Conservation (phyloP, 2,113 vertebrate species). For the Pristiophorus japonicus region DNA sequence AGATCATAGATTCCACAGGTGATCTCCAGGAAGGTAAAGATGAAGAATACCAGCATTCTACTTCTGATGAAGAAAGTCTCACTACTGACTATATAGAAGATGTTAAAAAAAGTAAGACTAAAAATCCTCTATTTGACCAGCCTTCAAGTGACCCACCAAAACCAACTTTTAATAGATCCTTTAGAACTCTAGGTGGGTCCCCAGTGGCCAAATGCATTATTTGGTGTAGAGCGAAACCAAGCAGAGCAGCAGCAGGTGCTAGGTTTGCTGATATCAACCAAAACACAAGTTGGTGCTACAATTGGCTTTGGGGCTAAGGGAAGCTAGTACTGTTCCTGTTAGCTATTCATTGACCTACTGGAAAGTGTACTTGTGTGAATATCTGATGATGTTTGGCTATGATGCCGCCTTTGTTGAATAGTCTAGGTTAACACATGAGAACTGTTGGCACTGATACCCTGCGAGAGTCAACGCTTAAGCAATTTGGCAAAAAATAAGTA, state of each 20-base stretch:
- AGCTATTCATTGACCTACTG: not conserved
- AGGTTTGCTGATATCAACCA: not conserved
- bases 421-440: not conserved
- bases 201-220: not conserved
- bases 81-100: conserved; percentile 47
- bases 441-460: too few relatives aligned
- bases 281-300: not conserved
- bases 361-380: not conserved
- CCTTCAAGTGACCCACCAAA: not conserved
- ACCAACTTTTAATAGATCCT: not conserved
- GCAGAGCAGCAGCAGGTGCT: not conserved
- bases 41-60: conserved; percentile 58
- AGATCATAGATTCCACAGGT: conserved; percentile 42
- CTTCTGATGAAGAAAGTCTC: conserved; percentile 48
- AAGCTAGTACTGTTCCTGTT: not conserved
- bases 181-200: not conserved
- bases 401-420: not conserved
- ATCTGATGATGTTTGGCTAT: not conserved
- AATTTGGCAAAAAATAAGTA: too few relatives aligned
- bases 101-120: not conserved
- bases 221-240: not conserved
- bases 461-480: too few relatives aligned
- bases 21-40: conserved; percentile 47
- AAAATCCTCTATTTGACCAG: not conserved
- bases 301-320: not conserved